Base-by-base conservation (phyloP, 2,113 vertebrate species). In the Lathamus discolor region DNA sequence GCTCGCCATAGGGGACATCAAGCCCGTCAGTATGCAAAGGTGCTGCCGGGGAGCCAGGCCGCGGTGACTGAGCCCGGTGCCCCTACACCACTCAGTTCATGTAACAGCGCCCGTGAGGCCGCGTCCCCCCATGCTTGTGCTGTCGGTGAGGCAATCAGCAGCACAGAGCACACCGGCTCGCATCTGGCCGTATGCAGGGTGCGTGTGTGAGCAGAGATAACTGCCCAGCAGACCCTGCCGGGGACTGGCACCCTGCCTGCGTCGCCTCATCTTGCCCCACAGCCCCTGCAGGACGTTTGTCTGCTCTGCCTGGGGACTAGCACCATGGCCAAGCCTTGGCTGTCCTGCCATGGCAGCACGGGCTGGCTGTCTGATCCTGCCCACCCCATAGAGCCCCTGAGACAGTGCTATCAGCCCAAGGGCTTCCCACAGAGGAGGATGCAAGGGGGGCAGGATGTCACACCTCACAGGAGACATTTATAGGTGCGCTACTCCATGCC, bases 141-240 rank as follows among this genome's bases (percentile, higher is more conserved):
- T n/a, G 85, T 5, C 22, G 39, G 62, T 52, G 92, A 39, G 75
- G 75, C 94, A 93, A 97, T 96, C 96, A 84, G 92, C 92, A 70
- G 69, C 66, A 13, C 88, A 33, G 91, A 51, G 57, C 55, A 0
- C 55, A 67, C 74, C 83, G 51, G 86, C 39, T 91, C 86, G 35
- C 96, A 96, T 96, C 95, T 95, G 91, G 19, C 76, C 3, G 13
- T 4, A 18, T 3, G 8, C 95, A 94, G 83, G 28, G 68, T 91
- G 94, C 23, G 61, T 86, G 95, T 97, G 96, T 1, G 48, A 93
- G 43, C 35, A 0, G 61, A 96, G 96, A 97, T 97, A 97, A 97
- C 80, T 49, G 51, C 80, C 80, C n/a, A 0, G 46, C 69, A 51
- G 73, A 81, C 68, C 64, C 83, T 81, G 85, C 37, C 4, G 27